Evolutionary conservation across 2,113 vertebrate genomes (phyloP).

Genomic region (Triplophysa tibetana): DNA sequence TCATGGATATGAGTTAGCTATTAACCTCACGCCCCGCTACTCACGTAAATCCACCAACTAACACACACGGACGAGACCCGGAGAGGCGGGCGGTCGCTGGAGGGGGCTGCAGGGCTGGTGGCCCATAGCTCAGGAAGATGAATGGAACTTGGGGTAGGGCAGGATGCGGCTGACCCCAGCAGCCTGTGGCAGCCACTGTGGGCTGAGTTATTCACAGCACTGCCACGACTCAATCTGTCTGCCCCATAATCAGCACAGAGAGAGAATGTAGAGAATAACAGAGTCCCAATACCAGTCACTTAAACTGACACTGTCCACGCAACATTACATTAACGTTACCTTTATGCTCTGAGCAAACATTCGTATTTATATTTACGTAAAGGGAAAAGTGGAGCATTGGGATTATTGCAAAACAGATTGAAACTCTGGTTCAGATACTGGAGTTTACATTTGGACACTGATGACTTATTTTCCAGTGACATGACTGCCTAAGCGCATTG

Average conservation of each 20-base stretch:
- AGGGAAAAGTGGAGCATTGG: too few species aligned
- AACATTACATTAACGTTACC: neutral
- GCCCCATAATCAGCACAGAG: conserved; percentile 64
- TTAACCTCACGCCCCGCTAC: conserved; percentile 46
- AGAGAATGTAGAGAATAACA: conserved; percentile 15
- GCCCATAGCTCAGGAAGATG: conserved; percentile 57
- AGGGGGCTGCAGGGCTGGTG: conserved; percentile 41
- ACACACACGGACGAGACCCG: conserved; percentile 20
- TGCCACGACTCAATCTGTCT: conserved; percentile 54
- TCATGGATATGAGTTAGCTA: conserved; percentile 42
- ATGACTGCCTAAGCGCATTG: too few species aligned
- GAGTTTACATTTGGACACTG: too few species aligned
- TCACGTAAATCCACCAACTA: conserved; percentile 22
- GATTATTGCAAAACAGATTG: too few species aligned
- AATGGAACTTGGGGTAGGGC: conserved; percentile 55
- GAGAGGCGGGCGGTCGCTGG: conserved; percentile 1
- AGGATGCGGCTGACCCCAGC: conserved; percentile 64
- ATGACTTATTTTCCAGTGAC: too few species aligned
- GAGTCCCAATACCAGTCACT: neutral
- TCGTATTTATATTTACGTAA: too few species aligned
- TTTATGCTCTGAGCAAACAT: neutral
- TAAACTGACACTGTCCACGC: neutral
- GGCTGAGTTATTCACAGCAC: conserved; percentile 67
- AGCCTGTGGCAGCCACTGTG: conserved; percentile 62
- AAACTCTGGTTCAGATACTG: too few species aligned